Percentiles rank a stretch among this genome's conserved stretches.
Evolutionary conservation across 2,113 vertebrate genomes (phyloP).

Genomic region (Trogon melanurus): DNA sequence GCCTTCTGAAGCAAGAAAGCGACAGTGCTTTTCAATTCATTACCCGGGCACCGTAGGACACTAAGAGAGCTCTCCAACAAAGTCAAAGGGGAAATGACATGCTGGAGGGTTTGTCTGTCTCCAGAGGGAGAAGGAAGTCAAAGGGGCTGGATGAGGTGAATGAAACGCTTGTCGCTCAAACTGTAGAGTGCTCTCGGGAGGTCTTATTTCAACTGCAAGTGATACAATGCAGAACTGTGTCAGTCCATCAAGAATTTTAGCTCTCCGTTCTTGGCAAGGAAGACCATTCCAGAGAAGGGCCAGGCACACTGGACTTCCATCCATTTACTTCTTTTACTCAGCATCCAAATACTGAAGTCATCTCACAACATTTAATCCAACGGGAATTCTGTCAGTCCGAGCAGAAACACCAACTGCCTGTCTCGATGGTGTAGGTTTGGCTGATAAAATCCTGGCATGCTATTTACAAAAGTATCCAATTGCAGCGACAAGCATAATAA

Average conservation of each 20-base stretch:
- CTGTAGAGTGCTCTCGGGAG: fast-evolving
- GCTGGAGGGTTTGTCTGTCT: not conserved
- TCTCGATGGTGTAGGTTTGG: not conserved
- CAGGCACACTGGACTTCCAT: not conserved
- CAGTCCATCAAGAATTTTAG: not conserved
- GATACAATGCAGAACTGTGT: not conserved
- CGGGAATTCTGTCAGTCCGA: not conserved
- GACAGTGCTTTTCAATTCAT: not conserved
- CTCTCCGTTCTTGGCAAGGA: not conserved
- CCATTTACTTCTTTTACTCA: not conserved
- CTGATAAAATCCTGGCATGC: not conserved
- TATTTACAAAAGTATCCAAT: not conserved
- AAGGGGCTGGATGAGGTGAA: not conserved
- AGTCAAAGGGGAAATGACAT: not conserved
- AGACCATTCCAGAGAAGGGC: not conserved
- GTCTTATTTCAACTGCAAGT: not conserved
- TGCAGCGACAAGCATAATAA: fast-evolving
- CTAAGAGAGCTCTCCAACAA: not conserved
- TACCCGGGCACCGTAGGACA: fast-evolving
- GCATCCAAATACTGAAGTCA: not conserved
- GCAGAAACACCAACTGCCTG: not conserved
- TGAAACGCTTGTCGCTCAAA: not conserved
- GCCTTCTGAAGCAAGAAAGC: constrained; percentile 1
- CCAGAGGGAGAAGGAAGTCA: not conserved
- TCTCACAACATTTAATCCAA: not conserved